Evolutionary conservation across 2,888 invertebrate genomes (phyloP).

Genomic region (Dione juno): DNA sequence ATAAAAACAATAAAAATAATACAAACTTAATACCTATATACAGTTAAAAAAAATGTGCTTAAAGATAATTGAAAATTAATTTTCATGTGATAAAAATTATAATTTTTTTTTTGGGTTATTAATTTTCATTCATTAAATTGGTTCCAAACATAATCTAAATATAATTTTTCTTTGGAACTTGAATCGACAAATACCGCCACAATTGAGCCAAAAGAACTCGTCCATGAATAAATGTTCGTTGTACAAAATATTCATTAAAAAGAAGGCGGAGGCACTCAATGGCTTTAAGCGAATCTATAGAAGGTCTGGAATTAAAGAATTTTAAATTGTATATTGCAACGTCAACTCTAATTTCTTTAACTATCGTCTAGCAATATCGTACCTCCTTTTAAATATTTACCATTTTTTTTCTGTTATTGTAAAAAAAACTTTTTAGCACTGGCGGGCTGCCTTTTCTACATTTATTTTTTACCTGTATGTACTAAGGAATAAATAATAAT

Average conservation of each 20-base stretch:
- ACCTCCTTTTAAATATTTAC: constrained; percentile 5
- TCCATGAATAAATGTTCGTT: not conserved
- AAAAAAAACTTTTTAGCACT: too few species aligned
- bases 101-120: too few species aligned
- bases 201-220: not conserved
- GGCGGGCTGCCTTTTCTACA: too few species aligned
- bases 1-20: too few species aligned
- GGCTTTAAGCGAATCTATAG: constrained; percentile 5
- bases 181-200: not conserved
- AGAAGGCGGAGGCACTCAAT: not conserved
- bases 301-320: constrained; percentile 13
- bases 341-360: constrained; percentile 18
- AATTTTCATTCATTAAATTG: too few species aligned
- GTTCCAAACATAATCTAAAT: too few species aligned
- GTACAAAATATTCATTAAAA: not conserved
- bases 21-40: too few species aligned
- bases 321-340: constrained; percentile 14
- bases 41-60: too few species aligned
- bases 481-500: too few species aligned
- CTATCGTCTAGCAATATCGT: constrained; percentile 25
- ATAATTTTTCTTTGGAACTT: not conserved
- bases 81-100: too few species aligned
- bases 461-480: too few species aligned
- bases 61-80: too few species aligned
- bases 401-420: not conserved